Evolutionary conservation across 64 coral and sea anemone genomes (phyloP).

Genomic region (Actinia tenebrosa): DNA sequence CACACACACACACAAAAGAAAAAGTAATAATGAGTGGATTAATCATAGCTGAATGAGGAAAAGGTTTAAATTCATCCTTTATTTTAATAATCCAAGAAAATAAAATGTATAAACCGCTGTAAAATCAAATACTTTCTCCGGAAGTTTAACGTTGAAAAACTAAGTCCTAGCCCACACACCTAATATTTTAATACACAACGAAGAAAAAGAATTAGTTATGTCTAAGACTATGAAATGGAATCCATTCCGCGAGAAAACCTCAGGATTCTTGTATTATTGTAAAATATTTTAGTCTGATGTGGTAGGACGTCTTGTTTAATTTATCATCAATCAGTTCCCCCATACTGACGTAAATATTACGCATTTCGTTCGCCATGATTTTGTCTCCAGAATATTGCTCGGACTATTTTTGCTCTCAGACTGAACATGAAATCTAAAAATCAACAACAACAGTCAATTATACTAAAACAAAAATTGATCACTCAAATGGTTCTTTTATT

Average conservation of each 20-base stretch:
- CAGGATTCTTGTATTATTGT: background rate
- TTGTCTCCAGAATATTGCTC: no score
- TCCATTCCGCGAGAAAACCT: background rate
- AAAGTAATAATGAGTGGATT: background rate
- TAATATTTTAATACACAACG: no score
- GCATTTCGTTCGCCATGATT: background rate
- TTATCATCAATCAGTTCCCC: conserved; percentile 3
- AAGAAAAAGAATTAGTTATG: no score
- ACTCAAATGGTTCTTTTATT: no score
- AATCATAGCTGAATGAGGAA: background rate
- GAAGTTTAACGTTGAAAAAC: no score
- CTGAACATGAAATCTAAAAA: background rate
- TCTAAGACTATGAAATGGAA: background rate
- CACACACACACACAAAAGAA: no score
- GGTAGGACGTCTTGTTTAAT: background rate
- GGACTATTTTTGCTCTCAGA: no score
- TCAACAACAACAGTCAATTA: background rate
- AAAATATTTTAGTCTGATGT: background rate
- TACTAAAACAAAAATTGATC: no score
- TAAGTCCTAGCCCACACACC: no score
- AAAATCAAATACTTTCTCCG: background rate
- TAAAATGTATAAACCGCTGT: background rate
- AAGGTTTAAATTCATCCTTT: background rate
- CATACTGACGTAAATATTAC: background rate
- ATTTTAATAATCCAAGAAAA: background rate